Evolutionary conservation across 35 echinoderm and acorn worm species (phyloP).

Genomic region (Acanthaster planci): DNA sequence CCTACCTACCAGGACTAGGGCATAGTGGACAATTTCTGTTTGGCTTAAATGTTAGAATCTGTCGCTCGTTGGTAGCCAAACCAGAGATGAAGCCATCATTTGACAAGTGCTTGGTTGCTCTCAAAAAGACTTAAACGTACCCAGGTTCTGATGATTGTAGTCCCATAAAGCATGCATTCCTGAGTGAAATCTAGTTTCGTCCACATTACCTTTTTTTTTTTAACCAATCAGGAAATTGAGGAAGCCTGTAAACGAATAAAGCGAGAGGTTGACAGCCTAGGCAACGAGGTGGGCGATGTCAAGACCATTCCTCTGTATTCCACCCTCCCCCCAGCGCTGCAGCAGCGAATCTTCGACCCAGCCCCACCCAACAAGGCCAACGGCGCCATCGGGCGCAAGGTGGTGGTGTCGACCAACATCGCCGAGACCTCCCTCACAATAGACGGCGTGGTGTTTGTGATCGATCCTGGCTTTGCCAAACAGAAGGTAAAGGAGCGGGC

Average conservation of each 20-base stretch:
- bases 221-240: constrained; percentile 81
- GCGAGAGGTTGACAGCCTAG: constrained; percentile 79
- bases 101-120: too few relatives aligned
- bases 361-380: constrained; percentile 90
- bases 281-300: constrained; percentile 82
- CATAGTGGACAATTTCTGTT: too few relatives aligned
- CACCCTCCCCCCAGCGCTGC: constrained; percentile 82
- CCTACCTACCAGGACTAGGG: too few relatives aligned
- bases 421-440: constrained; percentile 96
- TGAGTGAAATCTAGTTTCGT: too few relatives aligned
- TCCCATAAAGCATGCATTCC: too few relatives aligned
- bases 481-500: too few relatives aligned
- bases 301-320: constrained; percentile 97
- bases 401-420: constrained; percentile 96
- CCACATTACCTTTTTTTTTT: too few relatives aligned
- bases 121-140: too few relatives aligned
- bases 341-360: constrained; percentile 93
- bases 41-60: too few relatives aligned
- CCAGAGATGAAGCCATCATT: too few relatives aligned
- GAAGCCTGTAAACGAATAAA: constrained; percentile 94
- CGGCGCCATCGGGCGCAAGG: constrained; percentile 89
- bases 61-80: too few relatives aligned
- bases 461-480: constrained; percentile 97
- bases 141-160: too few relatives aligned
- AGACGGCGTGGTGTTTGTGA: constrained; percentile 98